These are phyloP conservation scores for Acronicta alni DNA, from an alignment of 2,888 invertebrate genomes.

Conservation along the genomic window DNA sequence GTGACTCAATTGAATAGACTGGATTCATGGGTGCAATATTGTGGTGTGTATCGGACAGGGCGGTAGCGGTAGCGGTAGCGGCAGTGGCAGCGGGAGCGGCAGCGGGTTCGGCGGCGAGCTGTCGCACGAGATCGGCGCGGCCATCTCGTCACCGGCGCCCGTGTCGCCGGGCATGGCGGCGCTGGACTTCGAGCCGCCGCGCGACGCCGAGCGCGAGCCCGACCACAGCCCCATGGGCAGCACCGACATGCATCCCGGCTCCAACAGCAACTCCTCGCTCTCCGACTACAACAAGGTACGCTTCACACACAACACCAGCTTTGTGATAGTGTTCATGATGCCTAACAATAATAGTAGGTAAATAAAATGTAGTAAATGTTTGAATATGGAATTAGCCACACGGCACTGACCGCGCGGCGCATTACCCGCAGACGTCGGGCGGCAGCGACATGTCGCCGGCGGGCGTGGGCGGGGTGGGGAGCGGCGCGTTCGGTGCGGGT, in stretches of 20 bases:
- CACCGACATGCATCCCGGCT: constrained; percentile 60
- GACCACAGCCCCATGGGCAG: constrained; percentile 54
- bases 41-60: constrained; percentile 50
- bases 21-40: background rate
- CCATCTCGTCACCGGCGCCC: constrained; percentile 92
- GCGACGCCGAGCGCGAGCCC: constrained; percentile 58
- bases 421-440: constrained; percentile 54
- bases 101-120: constrained; percentile 91
- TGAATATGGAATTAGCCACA: too few species aligned
- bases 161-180: constrained; percentile 92
- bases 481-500: constrained; percentile 62
- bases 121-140: constrained; percentile 94
- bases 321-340: too few species aligned
- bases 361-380: too few species aligned
- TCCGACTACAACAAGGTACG: constrained; percentile 80
- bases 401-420: too few species aligned
- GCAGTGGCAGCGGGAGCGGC: constrained; percentile 60
- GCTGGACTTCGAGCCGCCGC: constrained; percentile 93
- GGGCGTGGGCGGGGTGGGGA: constrained; percentile 54
- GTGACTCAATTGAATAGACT: too few species aligned
- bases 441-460: constrained; percentile 71
- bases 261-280: constrained; percentile 68
- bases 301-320: too few species aligned
- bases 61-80: constrained; percentile 52
- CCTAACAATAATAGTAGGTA: too few species aligned